Evolutionary conservation across 1,140 invertebrate genomes (phyloP).

Genomic region (Ceratosolen solmsi): DNA sequence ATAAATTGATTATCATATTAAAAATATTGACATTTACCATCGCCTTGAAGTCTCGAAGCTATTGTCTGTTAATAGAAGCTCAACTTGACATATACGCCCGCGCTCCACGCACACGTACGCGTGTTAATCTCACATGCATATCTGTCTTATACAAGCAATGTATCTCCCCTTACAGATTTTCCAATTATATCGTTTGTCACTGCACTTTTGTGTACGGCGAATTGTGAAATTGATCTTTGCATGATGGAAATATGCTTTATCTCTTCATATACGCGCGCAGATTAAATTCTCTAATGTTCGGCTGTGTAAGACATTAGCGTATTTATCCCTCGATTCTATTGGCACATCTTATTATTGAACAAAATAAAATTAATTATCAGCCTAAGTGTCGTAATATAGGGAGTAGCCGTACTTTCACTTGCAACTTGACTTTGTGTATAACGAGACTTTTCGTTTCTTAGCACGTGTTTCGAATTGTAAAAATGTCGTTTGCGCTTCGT

Average conservation of each 20-base stretch:
- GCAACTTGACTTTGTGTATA: neutral
- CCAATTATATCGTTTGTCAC: neutral
- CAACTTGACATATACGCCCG: neutral
- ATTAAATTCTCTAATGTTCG: too few species aligned
- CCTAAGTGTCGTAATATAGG: neutral
- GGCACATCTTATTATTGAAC: neutral
- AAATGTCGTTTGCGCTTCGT: neutral
- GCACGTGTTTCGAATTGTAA: slow-evolving; percentile 24
- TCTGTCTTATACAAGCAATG: neutral
- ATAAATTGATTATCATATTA: neutral
- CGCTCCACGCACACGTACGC: too few species aligned
- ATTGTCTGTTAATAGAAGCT: neutral
- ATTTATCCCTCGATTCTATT: too few species aligned
- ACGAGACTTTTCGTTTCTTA: neutral
- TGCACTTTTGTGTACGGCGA: neutral
- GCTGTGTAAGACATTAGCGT: too few species aligned
- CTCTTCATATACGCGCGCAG: neutral
- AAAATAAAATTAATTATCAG: neutral
- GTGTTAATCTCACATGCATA: too few species aligned
- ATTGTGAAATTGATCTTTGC: slow-evolving; percentile 26
- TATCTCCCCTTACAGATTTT: slow-evolving; percentile 6
- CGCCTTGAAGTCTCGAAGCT: neutral
- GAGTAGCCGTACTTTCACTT: neutral
- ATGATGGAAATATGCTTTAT: neutral
- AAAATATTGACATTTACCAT: neutral